Evolutionary conservation across 1,140 invertebrate genomes (phyloP).

Genomic region (Drosophila tani): DNA sequence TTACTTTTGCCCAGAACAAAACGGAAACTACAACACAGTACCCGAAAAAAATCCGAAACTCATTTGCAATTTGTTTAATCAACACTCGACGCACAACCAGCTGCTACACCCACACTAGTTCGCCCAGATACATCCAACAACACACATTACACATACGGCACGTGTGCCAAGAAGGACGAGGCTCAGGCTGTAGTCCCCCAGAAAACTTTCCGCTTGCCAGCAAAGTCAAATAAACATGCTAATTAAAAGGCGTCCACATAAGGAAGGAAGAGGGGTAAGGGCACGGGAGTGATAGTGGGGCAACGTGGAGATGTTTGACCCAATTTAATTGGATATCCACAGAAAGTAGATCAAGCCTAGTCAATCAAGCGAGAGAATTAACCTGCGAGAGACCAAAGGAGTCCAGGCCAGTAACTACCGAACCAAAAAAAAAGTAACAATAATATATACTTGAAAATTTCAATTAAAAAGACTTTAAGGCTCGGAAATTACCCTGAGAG

Average conservation of each 20-base stretch:
- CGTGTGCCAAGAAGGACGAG: slow-evolving; percentile 31
- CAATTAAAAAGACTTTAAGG: background rate
- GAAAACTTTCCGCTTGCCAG: slow-evolving; percentile 54
- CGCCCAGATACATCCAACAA: slow-evolving; percentile 5
- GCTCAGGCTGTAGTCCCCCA: slow-evolving; percentile 30
- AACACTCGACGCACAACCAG: slow-evolving; percentile 70
- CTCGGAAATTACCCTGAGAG: background rate
- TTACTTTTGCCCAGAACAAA: slow-evolving; percentile 61
- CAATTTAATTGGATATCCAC: slow-evolving; percentile 58
- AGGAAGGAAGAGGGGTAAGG: slow-evolving; percentile 18
- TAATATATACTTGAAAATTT: too few species aligned
- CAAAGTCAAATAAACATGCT: slow-evolving; percentile 83
- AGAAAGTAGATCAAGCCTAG: slow-evolving; percentile 26
- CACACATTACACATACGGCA: slow-evolving; percentile 69
- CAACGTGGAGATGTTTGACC: slow-evolving; percentile 61
- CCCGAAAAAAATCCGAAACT: slow-evolving; percentile 67
- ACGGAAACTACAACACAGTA: slow-evolving; percentile 35
- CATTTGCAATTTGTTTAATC: slow-evolving; percentile 84
- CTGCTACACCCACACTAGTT: slow-evolving; percentile 32
- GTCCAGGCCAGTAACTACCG: background rate
- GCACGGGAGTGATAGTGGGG: background rate
- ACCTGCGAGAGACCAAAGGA: background rate
- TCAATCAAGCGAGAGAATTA: slow-evolving; percentile 1
- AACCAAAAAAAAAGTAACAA: background rate
- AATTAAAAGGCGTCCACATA: slow-evolving; percentile 69